Evolutionary conservation across 2,113 vertebrate species (phyloP), one percentile per base, ranked within the genome.

Genomic region (Alces alces): DNA sequence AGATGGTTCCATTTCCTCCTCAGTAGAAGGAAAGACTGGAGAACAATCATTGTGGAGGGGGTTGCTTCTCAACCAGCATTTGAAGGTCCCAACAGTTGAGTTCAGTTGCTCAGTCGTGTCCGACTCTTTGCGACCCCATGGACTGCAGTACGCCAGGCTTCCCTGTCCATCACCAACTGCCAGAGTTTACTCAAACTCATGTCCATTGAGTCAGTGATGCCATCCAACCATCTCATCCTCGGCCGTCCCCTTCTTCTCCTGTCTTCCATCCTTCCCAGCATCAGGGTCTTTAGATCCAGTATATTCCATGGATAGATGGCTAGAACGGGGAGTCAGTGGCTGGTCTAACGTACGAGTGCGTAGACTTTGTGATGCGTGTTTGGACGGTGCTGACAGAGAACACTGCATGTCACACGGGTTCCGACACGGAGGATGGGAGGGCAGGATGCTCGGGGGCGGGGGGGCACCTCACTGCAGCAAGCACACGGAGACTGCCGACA

Each of bases 331-430:
- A 64, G 36, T 5, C 36, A 13, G 14, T 4, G 30, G 11, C 16
- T 30, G 2, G 1, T 9, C 61, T 39, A 27, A 57, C 66, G 21
- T 8, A 7, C 8, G 30, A 39, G 14, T 28, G 61, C 5, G 11
- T 0, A 19, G 43, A 30, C 3, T 16, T 39, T 16, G 10, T 36
- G 36, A 50, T 23, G 9, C 1, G 0, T 2, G 2, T 17, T 33
- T 30, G 21, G 30, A 15, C 21, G 3, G 52, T 15, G 27, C 50
- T 36, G 43, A 87, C 33, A 30, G 47, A 6, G 50, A 13, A 43
- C 5, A 1, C 36, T 19, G 33, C 17, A 39, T 1, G 1, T 5
- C 11, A 0, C 25, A 14, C 4, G 12, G 76, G 16, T 61, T 19
- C 36, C 1, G 2, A 3, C 1, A 4, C 27, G 39, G 57, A 54